Conservation (phyloP, 2,797 vertebrate species). For the Siniperca obscura region DNA sequence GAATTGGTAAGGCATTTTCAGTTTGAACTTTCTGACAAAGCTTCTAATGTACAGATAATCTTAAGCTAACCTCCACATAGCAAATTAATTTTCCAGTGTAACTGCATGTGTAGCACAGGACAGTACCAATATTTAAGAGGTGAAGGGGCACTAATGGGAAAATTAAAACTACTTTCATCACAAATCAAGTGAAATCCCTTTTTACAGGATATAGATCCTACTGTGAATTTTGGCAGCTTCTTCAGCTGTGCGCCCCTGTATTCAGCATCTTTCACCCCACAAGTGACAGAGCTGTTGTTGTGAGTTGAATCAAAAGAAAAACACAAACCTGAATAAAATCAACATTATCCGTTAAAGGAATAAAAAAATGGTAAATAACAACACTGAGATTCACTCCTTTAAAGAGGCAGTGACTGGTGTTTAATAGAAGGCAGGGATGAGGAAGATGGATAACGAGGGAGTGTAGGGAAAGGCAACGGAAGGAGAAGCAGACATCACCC, state of each 20-base stretch:
- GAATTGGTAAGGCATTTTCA: not conserved
- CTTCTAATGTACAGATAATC: not conserved
- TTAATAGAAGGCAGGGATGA: constrained; percentile 32
- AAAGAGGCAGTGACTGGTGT: constrained; percentile 34
- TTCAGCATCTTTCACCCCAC: not conserved
- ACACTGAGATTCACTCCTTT: constrained; percentile 46
- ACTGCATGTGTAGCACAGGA: not conserved
- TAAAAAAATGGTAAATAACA: constrained; percentile 46
- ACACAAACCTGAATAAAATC: constrained; percentile 2
- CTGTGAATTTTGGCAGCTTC: not conserved
- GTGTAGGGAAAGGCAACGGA: constrained; percentile 44
- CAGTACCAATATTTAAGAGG: not conserved
- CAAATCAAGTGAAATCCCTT: not conserved
- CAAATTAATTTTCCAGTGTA: not conserved
- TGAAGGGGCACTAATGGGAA: not conserved
- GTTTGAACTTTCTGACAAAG: not conserved
- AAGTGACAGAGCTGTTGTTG: constrained; percentile 7
- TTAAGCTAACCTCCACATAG: not conserved
- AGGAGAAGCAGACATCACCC: constrained; percentile 55
- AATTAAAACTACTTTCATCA: not conserved
- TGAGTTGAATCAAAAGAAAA: not conserved
- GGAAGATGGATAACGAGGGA: constrained; percentile 54
- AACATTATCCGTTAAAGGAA: not conserved
- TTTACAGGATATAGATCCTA: not conserved
- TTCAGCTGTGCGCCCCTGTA: not conserved